A percentile compares a stretch with the other conserved stretches of the same genome.
Conservation (phyloP, 1,140 invertebrate genomes). For the Zaprionus davidi region DNA sequence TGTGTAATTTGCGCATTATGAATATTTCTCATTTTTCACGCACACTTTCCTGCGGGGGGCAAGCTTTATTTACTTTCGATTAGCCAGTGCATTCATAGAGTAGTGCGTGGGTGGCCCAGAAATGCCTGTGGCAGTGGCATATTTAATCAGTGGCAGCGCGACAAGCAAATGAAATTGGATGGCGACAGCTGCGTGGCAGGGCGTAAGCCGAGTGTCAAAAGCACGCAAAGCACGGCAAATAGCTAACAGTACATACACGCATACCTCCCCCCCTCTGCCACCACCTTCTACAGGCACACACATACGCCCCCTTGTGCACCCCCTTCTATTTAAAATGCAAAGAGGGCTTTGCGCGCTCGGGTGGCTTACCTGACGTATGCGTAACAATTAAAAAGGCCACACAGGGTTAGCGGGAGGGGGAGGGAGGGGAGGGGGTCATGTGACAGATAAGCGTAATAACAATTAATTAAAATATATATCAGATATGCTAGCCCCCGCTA, state of each 20-base stretch:
- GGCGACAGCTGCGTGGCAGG: conserved; percentile 22
- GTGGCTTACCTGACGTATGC: conserved; percentile 62
- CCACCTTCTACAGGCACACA: neutral
- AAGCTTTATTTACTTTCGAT: conserved; percentile 50
- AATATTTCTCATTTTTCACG: conserved; percentile 29
- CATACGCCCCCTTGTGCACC: conserved; percentile 6
- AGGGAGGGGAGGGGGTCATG: conserved; percentile 13
- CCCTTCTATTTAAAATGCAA: conserved; percentile 63
- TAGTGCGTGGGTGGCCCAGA: conserved; percentile 10
- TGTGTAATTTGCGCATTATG: conserved; percentile 61
- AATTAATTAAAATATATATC: conserved; percentile 77
- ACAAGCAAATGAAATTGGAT: conserved; percentile 42
- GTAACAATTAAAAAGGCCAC: conserved; percentile 65
- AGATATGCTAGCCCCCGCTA: conserved; percentile 23
- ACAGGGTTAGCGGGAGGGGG: neutral
- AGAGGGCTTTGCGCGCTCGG: conserved; percentile 33
- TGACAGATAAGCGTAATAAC: conserved; percentile 76
- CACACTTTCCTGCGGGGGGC: neutral
- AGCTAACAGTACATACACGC: conserved; percentile 20
- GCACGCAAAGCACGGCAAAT: conserved; percentile 44
- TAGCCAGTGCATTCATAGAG: conserved; percentile 32
- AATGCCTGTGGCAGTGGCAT: conserved; percentile 16
- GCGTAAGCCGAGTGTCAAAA: conserved; percentile 35
- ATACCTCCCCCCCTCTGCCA: neutral
- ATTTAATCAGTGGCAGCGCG: conserved; percentile 47